Conservation (phyloP, 1,140 invertebrate species). For the Stenopsyche tienmushanensis region DNA sequence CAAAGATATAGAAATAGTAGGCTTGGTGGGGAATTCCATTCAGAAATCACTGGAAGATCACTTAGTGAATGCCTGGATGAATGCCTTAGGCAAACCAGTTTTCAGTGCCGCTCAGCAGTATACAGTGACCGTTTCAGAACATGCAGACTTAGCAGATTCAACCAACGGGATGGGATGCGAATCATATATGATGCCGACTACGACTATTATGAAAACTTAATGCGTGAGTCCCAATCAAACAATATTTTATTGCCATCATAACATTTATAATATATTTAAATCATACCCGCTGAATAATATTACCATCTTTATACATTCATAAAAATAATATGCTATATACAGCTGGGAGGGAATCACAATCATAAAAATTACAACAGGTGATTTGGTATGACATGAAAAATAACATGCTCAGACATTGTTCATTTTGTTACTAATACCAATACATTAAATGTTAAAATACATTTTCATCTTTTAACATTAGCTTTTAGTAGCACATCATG, state of each 20-base stretch:
- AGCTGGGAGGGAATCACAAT: not conserved
- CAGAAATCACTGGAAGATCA: slow-evolving; percentile 82
- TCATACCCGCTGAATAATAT: not conserved
- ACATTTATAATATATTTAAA: not conserved
- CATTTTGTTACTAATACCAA: too few relatives aligned
- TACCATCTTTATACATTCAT: not conserved
- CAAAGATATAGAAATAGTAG: slow-evolving; percentile 83
- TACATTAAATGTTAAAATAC: too few relatives aligned
- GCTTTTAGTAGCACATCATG: slow-evolving; percentile 24
- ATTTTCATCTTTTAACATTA: too few relatives aligned
- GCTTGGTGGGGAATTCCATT: slow-evolving; percentile 83
- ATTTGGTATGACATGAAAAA: too few relatives aligned
- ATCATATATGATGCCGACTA: slow-evolving; percentile 87
- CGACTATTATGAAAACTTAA: slow-evolving; percentile 89
- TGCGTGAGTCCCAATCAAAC: slow-evolving; percentile 68
- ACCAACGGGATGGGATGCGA: slow-evolving; percentile 83
- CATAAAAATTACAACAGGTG: not conserved
- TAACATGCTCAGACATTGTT: too few relatives aligned
- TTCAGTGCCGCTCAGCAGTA: slow-evolving; percentile 82
- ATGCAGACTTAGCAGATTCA: slow-evolving; percentile 81
- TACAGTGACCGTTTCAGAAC: slow-evolving; percentile 82
- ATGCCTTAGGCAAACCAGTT: slow-evolving; percentile 82
- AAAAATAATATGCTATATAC: not conserved
- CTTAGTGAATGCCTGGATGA: slow-evolving; percentile 87
- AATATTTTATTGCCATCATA: too few relatives aligned